Conservation (phyloP, 2,888 invertebrate species). For the Nephrotoma flavescens region DNA sequence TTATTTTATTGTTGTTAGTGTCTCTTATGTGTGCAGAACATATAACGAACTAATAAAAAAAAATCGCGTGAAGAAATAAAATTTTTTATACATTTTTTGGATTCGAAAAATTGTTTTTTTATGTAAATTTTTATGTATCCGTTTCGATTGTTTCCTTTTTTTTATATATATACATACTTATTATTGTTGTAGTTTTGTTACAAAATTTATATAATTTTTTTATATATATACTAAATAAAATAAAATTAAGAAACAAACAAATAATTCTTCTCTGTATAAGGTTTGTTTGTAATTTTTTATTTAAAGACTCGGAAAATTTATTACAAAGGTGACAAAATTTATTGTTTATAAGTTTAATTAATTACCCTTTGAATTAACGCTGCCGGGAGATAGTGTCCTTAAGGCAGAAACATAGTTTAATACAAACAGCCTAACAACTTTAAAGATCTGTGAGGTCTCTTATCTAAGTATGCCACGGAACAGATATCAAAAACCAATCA, state of each 20-base stretch:
- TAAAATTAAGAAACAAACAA: background rate
- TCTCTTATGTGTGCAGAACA: background rate
- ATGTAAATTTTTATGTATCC: slow-evolving; percentile 4
- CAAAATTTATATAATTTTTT: background rate
- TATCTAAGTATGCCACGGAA: background rate
- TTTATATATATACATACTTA: background rate
- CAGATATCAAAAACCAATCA: background rate
- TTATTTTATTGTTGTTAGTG: background rate
- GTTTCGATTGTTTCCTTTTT: slow-evolving; percentile 4
- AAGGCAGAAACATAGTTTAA: background rate
- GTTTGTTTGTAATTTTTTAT: background rate
- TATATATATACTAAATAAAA: background rate
- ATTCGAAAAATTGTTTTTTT: slow-evolving; percentile 2
- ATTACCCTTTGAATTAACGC: background rate
- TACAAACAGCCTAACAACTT: background rate
- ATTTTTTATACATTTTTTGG: slow-evolving; percentile 1
- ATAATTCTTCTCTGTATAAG: background rate
- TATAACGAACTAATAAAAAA: background rate
- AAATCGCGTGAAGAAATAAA: slow-evolving; percentile 4
- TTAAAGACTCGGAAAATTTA: background rate
- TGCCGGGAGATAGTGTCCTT: background rate
- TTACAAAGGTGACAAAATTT: background rate
- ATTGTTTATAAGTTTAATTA: background rate
- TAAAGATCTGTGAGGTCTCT: background rate
- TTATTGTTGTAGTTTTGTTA: background rate